Evolutionary conservation across 23 tunicate species (phyloP).

Genomic region (Clavelina lepadiformis): DNA sequence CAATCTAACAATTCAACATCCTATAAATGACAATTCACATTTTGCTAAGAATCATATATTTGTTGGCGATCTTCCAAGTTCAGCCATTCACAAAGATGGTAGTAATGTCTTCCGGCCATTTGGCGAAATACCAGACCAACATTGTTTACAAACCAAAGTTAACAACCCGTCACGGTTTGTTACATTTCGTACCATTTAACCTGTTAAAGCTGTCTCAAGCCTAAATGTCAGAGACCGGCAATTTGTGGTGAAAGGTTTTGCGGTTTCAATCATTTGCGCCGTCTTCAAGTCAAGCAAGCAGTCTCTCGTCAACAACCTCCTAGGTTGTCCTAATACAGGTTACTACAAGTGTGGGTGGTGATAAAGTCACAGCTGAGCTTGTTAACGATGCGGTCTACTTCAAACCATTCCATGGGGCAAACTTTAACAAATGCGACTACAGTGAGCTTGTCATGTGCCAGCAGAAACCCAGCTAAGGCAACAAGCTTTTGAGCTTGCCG

Average conservation of each 20-base stretch:
- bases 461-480: too few relatives aligned
- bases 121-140: conserved; percentile 58
- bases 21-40: too few relatives aligned
- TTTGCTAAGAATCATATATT: too few relatives aligned
- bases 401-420: conserved; percentile 8
- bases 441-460: too few relatives aligned
- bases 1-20: too few relatives aligned
- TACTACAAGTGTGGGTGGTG: conserved; percentile 6
- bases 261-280: conserved; percentile 26
- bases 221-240: conserved; percentile 21
- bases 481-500: too few relatives aligned
- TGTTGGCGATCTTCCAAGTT: too few relatives aligned
- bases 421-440: too few relatives aligned
- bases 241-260: conserved; percentile 14
- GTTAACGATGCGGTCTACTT: conserved; percentile 26
- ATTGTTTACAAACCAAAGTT: conserved; percentile 10
- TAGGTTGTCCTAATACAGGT: not conserved
- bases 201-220: too few relatives aligned
- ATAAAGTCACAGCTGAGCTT: conserved; percentile 10
- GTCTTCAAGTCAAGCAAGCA: conserved; percentile 39
- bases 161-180: conserved; percentile 35
- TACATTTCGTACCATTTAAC: conserved; percentile 26
- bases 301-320: not conserved
- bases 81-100: conserved; percentile 28
- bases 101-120: conserved; percentile 20